Conservation (phyloP, 2,797 vertebrate genomes). For the Thunnus albacares region DNA sequence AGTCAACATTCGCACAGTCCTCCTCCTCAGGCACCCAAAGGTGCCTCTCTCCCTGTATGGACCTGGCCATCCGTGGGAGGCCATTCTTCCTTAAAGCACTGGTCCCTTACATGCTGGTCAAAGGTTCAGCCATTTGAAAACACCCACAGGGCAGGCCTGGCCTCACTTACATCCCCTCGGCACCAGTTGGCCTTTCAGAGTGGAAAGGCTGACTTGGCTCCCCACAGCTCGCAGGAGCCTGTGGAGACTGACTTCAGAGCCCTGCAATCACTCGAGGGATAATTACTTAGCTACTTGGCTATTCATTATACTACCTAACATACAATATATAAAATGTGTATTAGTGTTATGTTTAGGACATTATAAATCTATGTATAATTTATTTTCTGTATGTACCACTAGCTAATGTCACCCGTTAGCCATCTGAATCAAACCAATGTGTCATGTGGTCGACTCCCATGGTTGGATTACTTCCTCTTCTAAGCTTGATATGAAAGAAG, state of each 20-base stretch:
- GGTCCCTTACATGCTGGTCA: conserved; percentile 59
- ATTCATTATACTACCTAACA: conserved; percentile 7
- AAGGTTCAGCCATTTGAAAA: conserved; percentile 77
- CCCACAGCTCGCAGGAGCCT: conserved; percentile 55
- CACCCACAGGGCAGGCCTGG: conserved; percentile 75
- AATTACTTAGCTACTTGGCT: conserved; percentile 29
- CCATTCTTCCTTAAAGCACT: conserved; percentile 43
- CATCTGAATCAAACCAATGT: not conserved
- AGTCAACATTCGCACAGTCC: conserved; percentile 9
- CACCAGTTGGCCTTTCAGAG: conserved; percentile 77
- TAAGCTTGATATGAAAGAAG: not conserved
- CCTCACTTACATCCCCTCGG: conserved; percentile 69
- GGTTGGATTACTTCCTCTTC: conserved; percentile 10
- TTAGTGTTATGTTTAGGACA: not conserved
- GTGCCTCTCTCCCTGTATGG: conserved; percentile 53
- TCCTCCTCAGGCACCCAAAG: conserved; percentile 44
- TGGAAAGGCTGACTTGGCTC: conserved; percentile 65
- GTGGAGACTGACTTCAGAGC: conserved; percentile 49
- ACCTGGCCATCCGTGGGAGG: conserved; percentile 58
- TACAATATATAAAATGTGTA: not conserved
- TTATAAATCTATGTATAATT: not conserved
- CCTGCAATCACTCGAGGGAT: conserved; percentile 48
- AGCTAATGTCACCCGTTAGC: not conserved
- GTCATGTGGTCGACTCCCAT: not conserved
- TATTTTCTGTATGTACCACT: not conserved